Base-by-base conservation (phyloP, 1,140 invertebrate species). In the Goniozus legneri region DNA sequence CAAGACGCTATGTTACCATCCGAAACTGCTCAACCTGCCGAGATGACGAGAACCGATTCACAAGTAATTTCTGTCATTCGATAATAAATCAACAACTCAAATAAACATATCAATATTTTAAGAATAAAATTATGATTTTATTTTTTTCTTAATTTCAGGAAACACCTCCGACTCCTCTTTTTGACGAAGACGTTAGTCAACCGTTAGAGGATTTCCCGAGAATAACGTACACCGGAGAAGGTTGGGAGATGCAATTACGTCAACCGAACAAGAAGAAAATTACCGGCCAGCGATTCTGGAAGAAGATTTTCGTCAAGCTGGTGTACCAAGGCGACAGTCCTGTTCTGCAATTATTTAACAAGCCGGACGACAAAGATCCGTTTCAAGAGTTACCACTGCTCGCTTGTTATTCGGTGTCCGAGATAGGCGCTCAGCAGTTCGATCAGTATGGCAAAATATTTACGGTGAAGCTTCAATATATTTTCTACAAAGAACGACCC, bases 381-480 rank as follows among this genome's bases (percentile, higher is more conserved):
- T 91, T 95, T 68, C 90, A 95, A 77, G 92, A 97, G 77, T 78
- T 97, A 33, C 92, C 92, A 0, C 75, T 98, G 24, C 89, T 97
- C 65, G 85, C 92, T 4, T 95, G 91, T 64, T 96, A 97, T 68
- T 94, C 91, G 0, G 88, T 93, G 3, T 94, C 91, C 1, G 91
- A 92, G 46, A 89, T 93, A 12, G 87, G 87, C n/a, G 88, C 95
- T 18, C 95, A 98, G 74, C 95, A 97, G 72, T 97, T 92, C 71
- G 97, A 99, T 78, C 89, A 96, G 64, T 99, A 90, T 71, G 95
- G 95, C 3, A 99, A 99, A 78, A 98, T 99, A 58, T 98, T 99
- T 75, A 99, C 97, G 0, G 84, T 98, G 12, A 99, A 99, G 75
- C 77, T 99, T 32, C 95, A 98, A 67, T 98, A 98, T 66, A 89